Evolutionary conservation across 1,140 invertebrate species (phyloP).

Genomic region (Drosophila bifasciata): DNA sequence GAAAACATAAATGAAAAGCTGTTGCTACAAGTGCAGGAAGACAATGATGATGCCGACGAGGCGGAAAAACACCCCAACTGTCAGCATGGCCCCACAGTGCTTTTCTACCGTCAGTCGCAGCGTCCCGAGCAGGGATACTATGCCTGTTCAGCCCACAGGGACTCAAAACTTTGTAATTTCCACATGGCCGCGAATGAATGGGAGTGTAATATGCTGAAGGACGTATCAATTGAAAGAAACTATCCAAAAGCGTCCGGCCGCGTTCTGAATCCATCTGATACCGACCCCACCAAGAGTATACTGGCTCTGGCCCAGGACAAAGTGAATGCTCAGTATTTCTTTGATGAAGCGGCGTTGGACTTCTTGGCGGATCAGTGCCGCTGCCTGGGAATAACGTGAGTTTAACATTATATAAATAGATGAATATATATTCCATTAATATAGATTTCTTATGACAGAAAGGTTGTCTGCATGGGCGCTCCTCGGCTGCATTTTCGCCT

Average conservation of each 20-base stretch:
- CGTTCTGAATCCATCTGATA: neutral
- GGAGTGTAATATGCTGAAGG: conserved; percentile 2
- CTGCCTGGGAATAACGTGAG: conserved; percentile 84
- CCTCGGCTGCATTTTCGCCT: conserved; percentile 91
- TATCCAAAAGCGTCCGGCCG: conserved; percentile 29
- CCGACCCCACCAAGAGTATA: conserved; percentile 86
- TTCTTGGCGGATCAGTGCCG: conserved; percentile 85
- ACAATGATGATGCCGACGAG: conserved; percentile 4
- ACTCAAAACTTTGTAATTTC: conserved; percentile 88
- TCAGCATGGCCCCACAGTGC: conserved; percentile 65
- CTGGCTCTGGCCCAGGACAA: conserved; percentile 87
- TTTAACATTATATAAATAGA: neutral
- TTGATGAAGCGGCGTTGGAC: conserved; percentile 85
- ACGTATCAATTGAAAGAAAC: neutral
- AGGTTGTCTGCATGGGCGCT: conserved; percentile 91
- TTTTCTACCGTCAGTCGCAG: conserved; percentile 64
- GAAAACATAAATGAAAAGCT: conserved; percentile 45
- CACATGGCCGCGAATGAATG: conserved; percentile 45
- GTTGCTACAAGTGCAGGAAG: conserved; percentile 42
- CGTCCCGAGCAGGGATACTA: conserved; percentile 86
- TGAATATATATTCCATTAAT: neutral
- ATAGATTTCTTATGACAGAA: conserved; percentile 76
- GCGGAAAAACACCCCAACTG: conserved; percentile 49
- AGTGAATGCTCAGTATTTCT: conserved; percentile 91
- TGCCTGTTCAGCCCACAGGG: conserved; percentile 91